Conservation (phyloP, 2,113 vertebrate species). For the Stictonetta naevosa region DNA sequence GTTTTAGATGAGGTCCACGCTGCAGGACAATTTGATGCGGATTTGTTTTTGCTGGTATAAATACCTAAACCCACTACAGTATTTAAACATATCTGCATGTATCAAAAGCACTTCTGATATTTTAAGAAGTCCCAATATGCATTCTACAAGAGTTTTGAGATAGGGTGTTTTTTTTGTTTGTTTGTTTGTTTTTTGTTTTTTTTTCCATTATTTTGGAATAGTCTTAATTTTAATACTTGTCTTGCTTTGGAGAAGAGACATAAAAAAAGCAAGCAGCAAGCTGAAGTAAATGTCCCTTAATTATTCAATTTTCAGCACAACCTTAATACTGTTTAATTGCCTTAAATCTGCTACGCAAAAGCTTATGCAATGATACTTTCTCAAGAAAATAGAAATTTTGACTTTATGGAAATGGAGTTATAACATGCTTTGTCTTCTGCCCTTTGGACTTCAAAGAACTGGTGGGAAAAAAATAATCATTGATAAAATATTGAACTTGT, state of each 20-base stretch:
- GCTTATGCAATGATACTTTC: neutral
- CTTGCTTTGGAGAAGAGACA: neutral
- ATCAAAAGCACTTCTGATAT: neutral
- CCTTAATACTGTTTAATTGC: neutral
- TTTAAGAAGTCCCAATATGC: neutral
- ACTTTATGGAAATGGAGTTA: neutral
- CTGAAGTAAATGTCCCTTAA: neutral
- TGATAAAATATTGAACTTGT: neutral
- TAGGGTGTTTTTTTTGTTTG: no score
- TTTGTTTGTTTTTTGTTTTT: no score
- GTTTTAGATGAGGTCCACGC: neutral
- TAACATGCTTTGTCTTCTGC: neutral
- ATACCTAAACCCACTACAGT: neutral
- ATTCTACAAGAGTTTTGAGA: neutral
- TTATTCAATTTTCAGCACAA: neutral
- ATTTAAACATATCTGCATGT: neutral
- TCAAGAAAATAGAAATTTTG: neutral
- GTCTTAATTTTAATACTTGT: neutral
- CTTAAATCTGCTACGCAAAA: neutral
- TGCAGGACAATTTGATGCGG: rapidly evolving
- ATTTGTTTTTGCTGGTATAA: neutral
- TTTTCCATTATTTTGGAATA: neutral
- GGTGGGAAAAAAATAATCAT: neutral
- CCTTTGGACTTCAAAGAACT: neutral
- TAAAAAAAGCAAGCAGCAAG: neutral